Base-by-base conservation (phyloP, 2,888 invertebrate species). In the Lutraria lutraria region DNA sequence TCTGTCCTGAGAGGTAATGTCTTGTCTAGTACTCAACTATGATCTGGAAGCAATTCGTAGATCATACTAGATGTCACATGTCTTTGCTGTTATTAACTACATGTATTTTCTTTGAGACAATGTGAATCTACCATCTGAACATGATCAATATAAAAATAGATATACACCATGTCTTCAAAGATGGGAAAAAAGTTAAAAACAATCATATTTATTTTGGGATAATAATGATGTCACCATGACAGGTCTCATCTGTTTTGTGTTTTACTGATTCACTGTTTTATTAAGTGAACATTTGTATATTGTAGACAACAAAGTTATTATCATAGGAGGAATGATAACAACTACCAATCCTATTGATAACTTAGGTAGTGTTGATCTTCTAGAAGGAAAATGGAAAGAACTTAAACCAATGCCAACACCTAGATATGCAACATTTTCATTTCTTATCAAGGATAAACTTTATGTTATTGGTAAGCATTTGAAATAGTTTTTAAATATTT, bases 391-490 rank as follows among this genome's bases (percentile, higher is more conserved):
- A 53, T 96, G 96, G 96, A 94, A 94, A 81, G 91, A 91, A 10
- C 83, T 96, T 10, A 93, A 95, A 10, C 88, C 93, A 21, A 94
- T 96, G 94, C 95, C 95, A 1, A 96, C 96, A 21, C 93, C 95
- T 1, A 93, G 96, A 92, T 96, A 96, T 93, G 96, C 96, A 25
- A 94, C 96, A 29, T 95, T 93, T 83, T 91, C 95, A 10, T 96
- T 96, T 88, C 92, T 96, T 10, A 93, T 96, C 29, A 91, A 93
- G 43, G 94, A 96, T 86, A 95, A 95, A 86, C 90, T 96, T 21
- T 96, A 96, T 94, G 95, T 96, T 0, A 89, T 96, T 89, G 96
- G 96, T 96, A 88, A 91, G 93, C 89, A 29, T 3, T 54, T 81
- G n/a, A 19, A 13, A 56, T 56, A 56, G 56, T 21, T 19, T 21